Conservation (phyloP, 2,113 vertebrate species). For the Pteruthius melanotis region DNA sequence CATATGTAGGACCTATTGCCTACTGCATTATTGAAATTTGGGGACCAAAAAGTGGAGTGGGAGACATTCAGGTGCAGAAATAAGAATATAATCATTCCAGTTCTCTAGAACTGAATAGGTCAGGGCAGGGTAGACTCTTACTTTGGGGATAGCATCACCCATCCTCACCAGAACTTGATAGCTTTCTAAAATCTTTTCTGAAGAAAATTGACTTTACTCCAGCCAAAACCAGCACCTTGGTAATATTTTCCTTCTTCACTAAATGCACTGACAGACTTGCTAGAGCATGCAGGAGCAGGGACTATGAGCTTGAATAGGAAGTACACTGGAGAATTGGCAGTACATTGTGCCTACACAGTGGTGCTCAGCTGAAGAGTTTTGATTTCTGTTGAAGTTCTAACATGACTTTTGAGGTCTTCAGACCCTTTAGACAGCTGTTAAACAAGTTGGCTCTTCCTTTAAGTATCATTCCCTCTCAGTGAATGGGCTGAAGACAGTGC, state of each 20-base stretch:
- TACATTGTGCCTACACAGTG: not conserved
- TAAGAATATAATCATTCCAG: not conserved
- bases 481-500: not conserved
- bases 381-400: not conserved
- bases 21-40: not conserved
- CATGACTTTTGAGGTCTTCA: not conserved
- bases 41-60: not conserved
- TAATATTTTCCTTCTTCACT: not conserved
- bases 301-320: not conserved
- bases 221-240: not conserved
- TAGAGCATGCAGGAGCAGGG: not conserved
- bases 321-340: not conserved
- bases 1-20: fast-evolving
- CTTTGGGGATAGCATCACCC: not conserved
- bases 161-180: not conserved
- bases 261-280: fast-evolving
- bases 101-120: not conserved
- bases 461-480: not conserved
- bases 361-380: not conserved
- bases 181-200: not conserved
- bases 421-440: not conserved
- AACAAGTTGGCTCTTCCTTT: not conserved
- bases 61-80: not conserved
- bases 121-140: not conserved
- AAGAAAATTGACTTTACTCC: not conserved